These are phyloP conservation scores for Brachionus koreanus DNA, from an alignment of 1,140 invertebrate genomes.

Conservation along the genomic window DNA sequence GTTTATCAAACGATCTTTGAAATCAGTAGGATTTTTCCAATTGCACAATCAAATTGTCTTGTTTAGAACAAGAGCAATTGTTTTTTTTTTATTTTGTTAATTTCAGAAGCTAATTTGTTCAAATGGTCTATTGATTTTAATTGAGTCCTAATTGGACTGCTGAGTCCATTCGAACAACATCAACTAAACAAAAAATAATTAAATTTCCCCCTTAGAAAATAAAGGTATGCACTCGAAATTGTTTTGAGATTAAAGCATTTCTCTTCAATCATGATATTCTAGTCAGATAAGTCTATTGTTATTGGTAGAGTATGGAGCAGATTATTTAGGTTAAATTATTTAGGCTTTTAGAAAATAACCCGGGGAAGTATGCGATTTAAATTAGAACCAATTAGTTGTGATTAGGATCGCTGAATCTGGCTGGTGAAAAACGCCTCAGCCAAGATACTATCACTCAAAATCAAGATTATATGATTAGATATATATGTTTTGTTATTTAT, in stretches of 20 bases:
- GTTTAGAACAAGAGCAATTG: not conserved
- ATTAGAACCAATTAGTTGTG: slow-evolving; percentile 19
- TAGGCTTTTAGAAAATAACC: slow-evolving; percentile 11
- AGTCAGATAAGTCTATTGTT: slow-evolving; percentile 13
- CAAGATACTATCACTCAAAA: not conserved
- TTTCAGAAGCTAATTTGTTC: not conserved
- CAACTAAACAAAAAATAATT: not conserved
- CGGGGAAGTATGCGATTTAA: not conserved
- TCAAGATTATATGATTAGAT: slow-evolving; percentile 2
- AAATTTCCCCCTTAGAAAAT: not conserved
- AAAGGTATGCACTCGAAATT: slow-evolving; percentile 31
- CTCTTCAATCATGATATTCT: not conserved
- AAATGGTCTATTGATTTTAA: slow-evolving; percentile 24
- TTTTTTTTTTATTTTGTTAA: not conserved
- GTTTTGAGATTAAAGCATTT: slow-evolving; percentile 19
- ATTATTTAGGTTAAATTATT: slow-evolving; percentile 1
- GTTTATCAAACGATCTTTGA: slow-evolving; percentile 2
- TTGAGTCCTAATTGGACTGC: slow-evolving; percentile 1
- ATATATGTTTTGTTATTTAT: not conserved
- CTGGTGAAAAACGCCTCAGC: not conserved
- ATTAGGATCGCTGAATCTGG: not conserved
- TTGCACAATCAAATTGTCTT: slow-evolving; percentile 15
- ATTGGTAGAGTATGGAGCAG: not conserved
- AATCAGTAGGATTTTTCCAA: not conserved
- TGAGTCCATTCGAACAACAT: not conserved